phyloP scores from a whole-genome alignment of 2,113 vertebrate genomes.

The Mola mola region DNA sequence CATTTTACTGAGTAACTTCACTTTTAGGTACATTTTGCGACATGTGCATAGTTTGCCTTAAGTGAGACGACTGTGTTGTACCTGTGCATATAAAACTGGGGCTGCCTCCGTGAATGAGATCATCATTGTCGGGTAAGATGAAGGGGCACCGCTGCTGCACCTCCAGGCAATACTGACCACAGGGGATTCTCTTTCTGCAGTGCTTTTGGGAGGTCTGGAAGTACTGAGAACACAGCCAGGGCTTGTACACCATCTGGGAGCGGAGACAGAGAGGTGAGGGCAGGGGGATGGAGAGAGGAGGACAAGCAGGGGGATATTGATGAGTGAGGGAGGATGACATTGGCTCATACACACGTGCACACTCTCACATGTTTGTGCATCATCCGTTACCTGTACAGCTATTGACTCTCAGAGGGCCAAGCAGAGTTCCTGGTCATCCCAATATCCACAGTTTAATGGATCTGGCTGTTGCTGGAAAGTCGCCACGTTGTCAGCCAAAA shows the following conservation, averaged over 20 bases:
- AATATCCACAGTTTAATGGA: conserved; percentile 46
- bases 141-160: conserved; percentile 98
- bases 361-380: conserved; percentile 38
- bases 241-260: conserved; percentile 96
- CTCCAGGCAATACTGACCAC: conserved; percentile 98
- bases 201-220: conserved; percentile 98
- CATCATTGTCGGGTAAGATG: conserved; percentile 98
- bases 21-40: too few relatives aligned
- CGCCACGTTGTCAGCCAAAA: conserved; percentile 35
- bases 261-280: conserved; percentile 57
- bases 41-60: too few relatives aligned
- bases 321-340: conserved; percentile 49
- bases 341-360: conserved; percentile 44
- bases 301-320: conserved; percentile 4
- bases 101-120: conserved; percentile 98
- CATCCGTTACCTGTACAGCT: conserved; percentile 61
- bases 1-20: too few relatives aligned
- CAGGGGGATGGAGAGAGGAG: not conserved
- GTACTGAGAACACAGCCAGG: conserved; percentile 99
- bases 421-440: conserved; percentile 43
- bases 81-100: conserved; percentile 99
- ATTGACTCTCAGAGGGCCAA: conserved; percentile 48
- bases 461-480: conserved; percentile 38
- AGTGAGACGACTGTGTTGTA: conserved; percentile 53
- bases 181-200: conserved; percentile 97